Conservation (phyloP, 2,888 invertebrate genomes). For the Ichneumon xanthorius region DNA sequence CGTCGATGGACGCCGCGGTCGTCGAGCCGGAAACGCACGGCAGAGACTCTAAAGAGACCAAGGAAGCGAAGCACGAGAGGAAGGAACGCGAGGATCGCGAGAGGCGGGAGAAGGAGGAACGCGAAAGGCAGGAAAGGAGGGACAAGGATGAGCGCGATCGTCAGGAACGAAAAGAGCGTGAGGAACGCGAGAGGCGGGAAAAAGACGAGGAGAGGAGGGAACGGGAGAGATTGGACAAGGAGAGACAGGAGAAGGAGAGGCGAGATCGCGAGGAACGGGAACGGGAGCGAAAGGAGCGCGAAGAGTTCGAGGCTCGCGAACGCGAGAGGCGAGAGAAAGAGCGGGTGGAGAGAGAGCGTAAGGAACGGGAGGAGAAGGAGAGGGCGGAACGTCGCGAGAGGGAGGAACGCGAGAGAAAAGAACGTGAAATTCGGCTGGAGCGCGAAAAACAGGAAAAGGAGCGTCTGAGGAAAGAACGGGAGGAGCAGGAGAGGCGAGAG, state of each 20-base stretch:
- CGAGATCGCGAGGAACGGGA: constrained; percentile 81
- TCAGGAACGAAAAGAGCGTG: constrained; percentile 74
- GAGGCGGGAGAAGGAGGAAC: constrained; percentile 79
- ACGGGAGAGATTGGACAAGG: constrained; percentile 76
- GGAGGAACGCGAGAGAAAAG: constrained; percentile 77
- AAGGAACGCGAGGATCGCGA: constrained; percentile 79
- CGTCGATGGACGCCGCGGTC: constrained; percentile 46
- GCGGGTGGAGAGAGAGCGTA: constrained; percentile 78
- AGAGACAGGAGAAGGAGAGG: constrained; percentile 76
- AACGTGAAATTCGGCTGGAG: constrained; percentile 77
- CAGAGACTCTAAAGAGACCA: constrained; percentile 65
- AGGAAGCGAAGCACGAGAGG: constrained; percentile 77
- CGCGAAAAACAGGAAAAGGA: constrained; percentile 80
- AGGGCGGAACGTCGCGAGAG: constrained; percentile 73
- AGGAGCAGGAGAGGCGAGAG: constrained; percentile 80
- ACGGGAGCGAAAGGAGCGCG: constrained; percentile 77
- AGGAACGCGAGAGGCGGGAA: constrained; percentile 77
- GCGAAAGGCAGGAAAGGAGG: constrained; percentile 75
- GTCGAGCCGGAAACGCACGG: constrained; percentile 16
- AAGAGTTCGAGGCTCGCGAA: constrained; percentile 79
- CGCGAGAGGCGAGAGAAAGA: constrained; percentile 80
- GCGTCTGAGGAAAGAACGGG: constrained; percentile 82
- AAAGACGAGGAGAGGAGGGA: constrained; percentile 78
- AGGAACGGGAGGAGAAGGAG: constrained; percentile 78
- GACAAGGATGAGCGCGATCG: constrained; percentile 76